Conservation (phyloP, 2,113 vertebrate genomes). For the Malurus melanocephalus region DNA sequence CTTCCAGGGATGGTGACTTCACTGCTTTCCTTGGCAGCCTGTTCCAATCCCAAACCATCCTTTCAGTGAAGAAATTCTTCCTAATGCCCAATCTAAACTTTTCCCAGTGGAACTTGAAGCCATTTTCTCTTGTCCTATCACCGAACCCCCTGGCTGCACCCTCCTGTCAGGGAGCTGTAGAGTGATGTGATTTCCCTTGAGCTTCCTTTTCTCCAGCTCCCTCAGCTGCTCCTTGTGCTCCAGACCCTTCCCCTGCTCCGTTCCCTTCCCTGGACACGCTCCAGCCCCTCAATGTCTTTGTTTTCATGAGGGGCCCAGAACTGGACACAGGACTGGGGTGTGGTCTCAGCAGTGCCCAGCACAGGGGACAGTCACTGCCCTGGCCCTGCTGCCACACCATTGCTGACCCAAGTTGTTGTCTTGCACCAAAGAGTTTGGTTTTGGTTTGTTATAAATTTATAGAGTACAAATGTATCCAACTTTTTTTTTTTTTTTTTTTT, state of each 20-base stretch:
- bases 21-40: not conserved
- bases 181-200: accelerated
- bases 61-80: not conserved
- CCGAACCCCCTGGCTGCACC: accelerated
- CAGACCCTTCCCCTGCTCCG: accelerated
- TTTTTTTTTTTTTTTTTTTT: not conserved
- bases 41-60: not conserved
- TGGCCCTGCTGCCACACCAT: not conserved
- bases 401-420: not conserved
- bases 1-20: not conserved
- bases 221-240: not conserved
- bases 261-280: accelerated
- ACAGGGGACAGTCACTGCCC: not conserved
- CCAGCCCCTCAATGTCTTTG: not conserved
- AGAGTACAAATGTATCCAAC: not conserved
- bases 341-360: not conserved
- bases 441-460: not conserved
- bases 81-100: not conserved
- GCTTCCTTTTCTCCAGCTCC: not conserved
- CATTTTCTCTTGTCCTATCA: not conserved
- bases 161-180: not conserved
- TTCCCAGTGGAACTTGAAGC: not conserved
- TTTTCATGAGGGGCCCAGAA: not conserved
- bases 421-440: not conserved
- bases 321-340: not conserved